Evolutionary conservation across 2,888 invertebrate species (phyloP).

Genomic region (Mycogona germanica): DNA sequence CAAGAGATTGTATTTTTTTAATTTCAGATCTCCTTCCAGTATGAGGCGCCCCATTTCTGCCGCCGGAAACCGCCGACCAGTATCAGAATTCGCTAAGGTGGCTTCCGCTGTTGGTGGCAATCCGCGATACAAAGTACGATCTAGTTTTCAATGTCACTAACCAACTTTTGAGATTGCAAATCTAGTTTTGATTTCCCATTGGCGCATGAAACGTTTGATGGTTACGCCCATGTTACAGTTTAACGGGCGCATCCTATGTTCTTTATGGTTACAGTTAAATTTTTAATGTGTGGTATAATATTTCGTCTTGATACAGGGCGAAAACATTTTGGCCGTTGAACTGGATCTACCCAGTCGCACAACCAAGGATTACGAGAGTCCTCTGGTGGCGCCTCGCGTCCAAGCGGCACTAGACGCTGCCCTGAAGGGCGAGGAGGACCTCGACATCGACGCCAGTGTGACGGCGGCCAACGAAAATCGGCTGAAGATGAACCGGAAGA

Average conservation of each 20-base stretch:
- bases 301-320: slow-evolving; percentile 38
- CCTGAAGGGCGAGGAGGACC: slow-evolving; percentile 40
- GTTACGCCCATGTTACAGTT: no score
- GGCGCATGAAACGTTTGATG: no score
- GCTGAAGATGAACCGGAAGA: neutral
- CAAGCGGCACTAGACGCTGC: slow-evolving; percentile 52
- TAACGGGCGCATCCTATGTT: neutral
- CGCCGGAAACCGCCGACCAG: slow-evolving; percentile 48
- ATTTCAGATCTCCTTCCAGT: neutral
- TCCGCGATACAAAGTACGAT: slow-evolving; percentile 36
- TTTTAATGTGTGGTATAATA: neutral
- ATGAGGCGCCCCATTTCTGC: slow-evolving; percentile 49
- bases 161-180: neutral
- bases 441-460: slow-evolving; percentile 20
- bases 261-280: neutral
- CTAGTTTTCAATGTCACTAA: no score
- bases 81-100: slow-evolving; percentile 45
- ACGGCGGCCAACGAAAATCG: neutral
- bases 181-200: neutral
- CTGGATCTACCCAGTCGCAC: slow-evolving; percentile 63
- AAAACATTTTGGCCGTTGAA: slow-evolving; percentile 60
- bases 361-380: slow-evolving; percentile 59
- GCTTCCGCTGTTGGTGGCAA: slow-evolving; percentile 40
- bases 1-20: neutral
- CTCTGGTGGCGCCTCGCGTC: slow-evolving; percentile 55